Percentiles rank a stretch among this genome's conserved stretches.
Conservation (phyloP, 2,888 invertebrate species). For the Drosophila diplacantha region DNA sequence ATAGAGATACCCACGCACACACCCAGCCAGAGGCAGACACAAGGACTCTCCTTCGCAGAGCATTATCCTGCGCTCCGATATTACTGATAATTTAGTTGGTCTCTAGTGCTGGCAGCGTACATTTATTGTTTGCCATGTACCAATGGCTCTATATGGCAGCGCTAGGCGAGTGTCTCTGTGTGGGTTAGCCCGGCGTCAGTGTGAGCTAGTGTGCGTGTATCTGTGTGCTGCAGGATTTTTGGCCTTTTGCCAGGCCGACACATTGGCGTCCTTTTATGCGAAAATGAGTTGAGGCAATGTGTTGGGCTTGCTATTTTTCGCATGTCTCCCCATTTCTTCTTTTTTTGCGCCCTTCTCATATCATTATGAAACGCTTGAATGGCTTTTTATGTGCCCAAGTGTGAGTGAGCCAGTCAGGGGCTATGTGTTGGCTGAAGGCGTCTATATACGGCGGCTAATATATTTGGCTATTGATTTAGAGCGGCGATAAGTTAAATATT, state of each 20-base stretch:
- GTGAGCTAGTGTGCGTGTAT: constrained; percentile 1
- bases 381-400: constrained; percentile 51
- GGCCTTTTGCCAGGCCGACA: constrained; percentile 69
- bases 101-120: constrained; percentile 58
- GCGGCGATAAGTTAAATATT: constrained; percentile 42
- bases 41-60: constrained; percentile 19
- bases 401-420: constrained; percentile 21
- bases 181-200: constrained; percentile 16
- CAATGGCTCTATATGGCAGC: constrained; percentile 48
- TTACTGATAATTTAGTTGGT: constrained; percentile 73
- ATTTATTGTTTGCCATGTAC: constrained; percentile 52
- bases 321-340: constrained; percentile 34
- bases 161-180: constrained; percentile 14
- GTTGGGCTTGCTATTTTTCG: constrained; percentile 49
- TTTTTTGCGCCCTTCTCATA: constrained; percentile 22
- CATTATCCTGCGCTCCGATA: constrained; percentile 49
- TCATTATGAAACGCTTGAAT: constrained; percentile 68
- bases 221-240: constrained; percentile 47
- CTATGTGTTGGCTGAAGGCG: constrained; percentile 24
- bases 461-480: constrained; percentile 47
- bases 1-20: constrained; percentile 6
- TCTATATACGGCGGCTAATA: constrained; percentile 30
- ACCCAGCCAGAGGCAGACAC: constrained; percentile 10
- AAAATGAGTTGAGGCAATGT: constrained; percentile 69
- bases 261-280: constrained; percentile 70